Percentiles rank a stretch among this genome's conserved stretches.
These are phyloP conservation scores for Pyrgus malvae DNA, from an alignment of 2,888 invertebrate species.

Conservation along the genomic window DNA sequence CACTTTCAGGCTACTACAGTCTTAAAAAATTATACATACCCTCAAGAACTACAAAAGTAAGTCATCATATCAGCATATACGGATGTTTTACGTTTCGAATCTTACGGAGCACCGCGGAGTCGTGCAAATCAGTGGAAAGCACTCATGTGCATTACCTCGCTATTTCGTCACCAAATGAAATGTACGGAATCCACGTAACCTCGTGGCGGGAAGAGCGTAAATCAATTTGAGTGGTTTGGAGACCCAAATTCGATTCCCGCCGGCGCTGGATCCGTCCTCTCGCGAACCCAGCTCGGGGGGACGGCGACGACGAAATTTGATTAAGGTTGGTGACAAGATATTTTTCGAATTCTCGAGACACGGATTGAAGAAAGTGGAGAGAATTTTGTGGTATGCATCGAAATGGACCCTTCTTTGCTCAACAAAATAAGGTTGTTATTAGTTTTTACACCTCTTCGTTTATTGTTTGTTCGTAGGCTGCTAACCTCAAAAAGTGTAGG, in stretches of 20 bases:
- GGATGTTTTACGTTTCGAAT: no score
- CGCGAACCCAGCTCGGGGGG: slow-evolving; percentile 51
- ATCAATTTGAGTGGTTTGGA: slow-evolving; percentile 72
- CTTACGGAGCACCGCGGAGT: background rate
- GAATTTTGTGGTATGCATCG: background rate
- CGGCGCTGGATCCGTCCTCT: slow-evolving; percentile 58
- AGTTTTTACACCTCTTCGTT: background rate
- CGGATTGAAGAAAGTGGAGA: background rate
- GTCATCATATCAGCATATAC: no score
- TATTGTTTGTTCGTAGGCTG: no score
- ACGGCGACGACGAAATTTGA: slow-evolving; percentile 59
- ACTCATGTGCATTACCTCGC: background rate
- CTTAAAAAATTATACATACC: no score
- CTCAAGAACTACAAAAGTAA: no score
- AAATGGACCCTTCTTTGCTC: background rate
- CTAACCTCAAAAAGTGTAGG: no score
- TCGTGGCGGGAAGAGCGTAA: slow-evolving; percentile 58
- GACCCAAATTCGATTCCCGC: slow-evolving; percentile 75
- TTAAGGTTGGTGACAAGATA: slow-evolving; percentile 53
- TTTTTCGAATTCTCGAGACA: slow-evolving; percentile 38
- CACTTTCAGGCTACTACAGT: no score
- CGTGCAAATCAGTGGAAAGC: slow-evolving; percentile 2
- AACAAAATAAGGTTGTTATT: background rate
- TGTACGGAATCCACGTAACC: slow-evolving; percentile 46
- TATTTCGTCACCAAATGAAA: slow-evolving; percentile 30